phyloP scores from a whole-genome alignment of 2,888 invertebrate genomes.

The Eupithecia subumbrata region DNA sequence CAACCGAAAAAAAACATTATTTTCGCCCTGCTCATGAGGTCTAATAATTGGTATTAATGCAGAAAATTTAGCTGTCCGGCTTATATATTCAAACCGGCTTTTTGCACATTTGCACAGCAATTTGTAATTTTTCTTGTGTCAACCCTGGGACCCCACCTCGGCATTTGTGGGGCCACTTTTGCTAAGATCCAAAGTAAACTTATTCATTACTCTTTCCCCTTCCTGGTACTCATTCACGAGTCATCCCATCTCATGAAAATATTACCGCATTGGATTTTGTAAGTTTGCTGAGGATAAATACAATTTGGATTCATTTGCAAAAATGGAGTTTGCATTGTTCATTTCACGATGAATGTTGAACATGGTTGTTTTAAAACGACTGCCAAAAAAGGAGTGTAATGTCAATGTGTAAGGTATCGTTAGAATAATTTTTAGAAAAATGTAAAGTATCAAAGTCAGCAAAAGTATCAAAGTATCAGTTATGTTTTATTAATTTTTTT shows the following conservation, averaged over 20 bases:
- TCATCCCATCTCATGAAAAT: conserved; percentile 31
- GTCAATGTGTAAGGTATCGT: too few relatives aligned
- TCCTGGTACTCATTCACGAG: conserved; percentile 38
- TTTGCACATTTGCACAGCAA: conserved; percentile 1
- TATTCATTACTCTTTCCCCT: conserved; percentile 55
- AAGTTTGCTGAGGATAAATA: conserved; percentile 12
- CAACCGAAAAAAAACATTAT: too few relatives aligned
- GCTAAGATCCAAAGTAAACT: conserved; percentile 55
- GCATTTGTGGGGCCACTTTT: conserved; percentile 53
- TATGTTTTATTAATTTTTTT: too few relatives aligned
- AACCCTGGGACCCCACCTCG: conserved; percentile 26
- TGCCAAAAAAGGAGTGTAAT: neutral
- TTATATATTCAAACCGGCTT: neutral
- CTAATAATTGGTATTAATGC: neutral
- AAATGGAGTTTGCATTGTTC: neutral
- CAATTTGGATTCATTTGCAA: conserved; percentile 5
- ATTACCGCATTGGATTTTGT: conserved; percentile 29
- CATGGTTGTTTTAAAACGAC: neutral
- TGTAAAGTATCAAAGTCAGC: too few relatives aligned
- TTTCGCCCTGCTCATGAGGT: too few relatives aligned
- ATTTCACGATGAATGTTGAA: neutral
- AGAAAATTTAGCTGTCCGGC: neutral
- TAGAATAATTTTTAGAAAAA: too few relatives aligned
- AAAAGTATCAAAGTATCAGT: too few relatives aligned
- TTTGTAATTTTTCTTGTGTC: conserved; percentile 14